Conservation (phyloP, 2,797 vertebrate genomes). For the Cirrhinus mrigala region DNA sequence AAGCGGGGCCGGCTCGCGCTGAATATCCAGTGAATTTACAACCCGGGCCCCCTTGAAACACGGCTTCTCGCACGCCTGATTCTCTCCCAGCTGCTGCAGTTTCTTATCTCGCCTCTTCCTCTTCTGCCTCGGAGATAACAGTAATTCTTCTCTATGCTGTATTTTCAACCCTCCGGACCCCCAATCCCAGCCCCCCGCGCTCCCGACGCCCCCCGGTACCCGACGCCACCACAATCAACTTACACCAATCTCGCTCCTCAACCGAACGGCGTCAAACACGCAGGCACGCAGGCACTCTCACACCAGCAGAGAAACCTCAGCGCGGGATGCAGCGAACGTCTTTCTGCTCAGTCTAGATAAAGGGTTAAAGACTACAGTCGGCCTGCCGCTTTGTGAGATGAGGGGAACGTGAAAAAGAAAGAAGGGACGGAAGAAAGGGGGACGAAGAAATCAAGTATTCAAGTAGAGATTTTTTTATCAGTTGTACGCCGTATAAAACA, state of each 20-base stretch:
- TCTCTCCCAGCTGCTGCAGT: conserved; percentile 82
- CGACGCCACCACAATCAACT: conserved; percentile 49
- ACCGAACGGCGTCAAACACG: conserved; percentile 46
- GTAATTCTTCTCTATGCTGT: conserved; percentile 95
- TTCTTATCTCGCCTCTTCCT: conserved; percentile 96
- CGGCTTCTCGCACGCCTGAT: conserved; percentile 73
- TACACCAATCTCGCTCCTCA: conserved; percentile 70
- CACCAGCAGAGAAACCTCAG: conserved; percentile 76
- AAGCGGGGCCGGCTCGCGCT: conserved; percentile 85
- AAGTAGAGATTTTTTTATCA: conserved; percentile 93
- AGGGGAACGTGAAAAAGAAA: conserved; percentile 53
- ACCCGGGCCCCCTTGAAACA: conserved; percentile 81
- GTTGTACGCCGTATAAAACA: conserved; percentile 87
- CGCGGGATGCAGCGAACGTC: conserved; percentile 88
- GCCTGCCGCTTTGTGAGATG: conserved; percentile 86
- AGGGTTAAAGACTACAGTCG: conserved; percentile 97
- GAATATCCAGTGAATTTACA: conserved; percentile 98
- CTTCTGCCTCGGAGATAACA: conserved; percentile 97
- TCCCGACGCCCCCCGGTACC: conserved; percentile 40
- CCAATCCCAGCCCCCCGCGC: conserved; percentile 22
- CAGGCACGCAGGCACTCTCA: conserved; percentile 42
- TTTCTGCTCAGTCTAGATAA: conserved; percentile 98
- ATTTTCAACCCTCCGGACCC: conserved; percentile 74
- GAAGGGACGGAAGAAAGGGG: conserved; percentile 32
- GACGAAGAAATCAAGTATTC: conserved; percentile 91